phyloP scores from a whole-genome alignment of 2,797 vertebrate genomes.

The Artibeus lituratus region DNA sequence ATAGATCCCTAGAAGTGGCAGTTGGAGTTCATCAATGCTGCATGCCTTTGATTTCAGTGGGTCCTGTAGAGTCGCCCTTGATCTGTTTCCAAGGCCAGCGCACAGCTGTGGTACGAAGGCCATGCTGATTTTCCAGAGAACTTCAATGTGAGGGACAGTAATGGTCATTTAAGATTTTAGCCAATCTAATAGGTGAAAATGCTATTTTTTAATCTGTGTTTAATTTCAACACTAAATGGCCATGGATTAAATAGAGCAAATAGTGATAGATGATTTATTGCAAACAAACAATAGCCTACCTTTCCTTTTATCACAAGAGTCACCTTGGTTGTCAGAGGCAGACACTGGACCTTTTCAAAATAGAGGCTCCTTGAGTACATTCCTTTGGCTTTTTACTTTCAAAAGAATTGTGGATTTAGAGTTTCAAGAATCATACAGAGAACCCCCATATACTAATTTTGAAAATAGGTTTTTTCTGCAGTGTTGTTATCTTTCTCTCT shows the following conservation, averaged over 20 bases:
- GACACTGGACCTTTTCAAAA: not conserved
- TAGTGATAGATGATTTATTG: not conserved
- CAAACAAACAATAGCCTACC: not conserved
- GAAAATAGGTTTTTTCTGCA: not conserved
- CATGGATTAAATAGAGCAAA: not conserved
- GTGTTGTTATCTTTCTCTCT: not conserved
- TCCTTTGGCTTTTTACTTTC: not conserved
- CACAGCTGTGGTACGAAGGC: not conserved
- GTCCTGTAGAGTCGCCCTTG: not conserved
- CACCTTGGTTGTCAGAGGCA: not conserved
- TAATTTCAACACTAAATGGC: not conserved
- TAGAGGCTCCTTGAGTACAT: not conserved
- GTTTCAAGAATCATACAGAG: not conserved
- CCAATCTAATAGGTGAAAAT: constrained; percentile 56
- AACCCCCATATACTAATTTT: not conserved
- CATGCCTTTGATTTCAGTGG: not conserved
- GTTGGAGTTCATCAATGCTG: not conserved
- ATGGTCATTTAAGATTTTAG: not conserved
- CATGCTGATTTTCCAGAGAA: constrained; percentile 10
- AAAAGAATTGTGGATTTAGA: not conserved
- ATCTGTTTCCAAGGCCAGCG: not conserved
- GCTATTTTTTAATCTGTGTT: not conserved
- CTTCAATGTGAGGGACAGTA: not conserved
- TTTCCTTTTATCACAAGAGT: not conserved
- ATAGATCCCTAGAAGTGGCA: not conserved